These are phyloP conservation scores for Boulengerochromis microlepis DNA, from an alignment of 2,113 vertebrate species.

Conservation along the genomic window DNA sequence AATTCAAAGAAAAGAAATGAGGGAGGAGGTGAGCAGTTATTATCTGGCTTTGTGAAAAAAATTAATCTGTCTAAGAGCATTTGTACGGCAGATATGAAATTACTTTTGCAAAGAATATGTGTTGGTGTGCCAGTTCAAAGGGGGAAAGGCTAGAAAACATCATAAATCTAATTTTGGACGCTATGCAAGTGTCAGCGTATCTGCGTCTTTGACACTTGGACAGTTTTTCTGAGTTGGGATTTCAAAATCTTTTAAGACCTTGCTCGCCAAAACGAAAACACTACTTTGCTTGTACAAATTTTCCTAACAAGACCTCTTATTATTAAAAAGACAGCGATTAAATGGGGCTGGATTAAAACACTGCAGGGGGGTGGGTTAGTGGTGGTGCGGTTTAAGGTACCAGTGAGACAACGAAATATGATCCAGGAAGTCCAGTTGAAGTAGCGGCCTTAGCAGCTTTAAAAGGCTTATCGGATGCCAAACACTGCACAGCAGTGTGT, in stretches of 20 bases:
- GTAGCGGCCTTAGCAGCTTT: not conserved
- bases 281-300: not conserved
- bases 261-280: not conserved
- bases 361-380: not conserved
- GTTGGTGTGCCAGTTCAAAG: not conserved
- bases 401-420: not conserved
- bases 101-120: fast-evolving
- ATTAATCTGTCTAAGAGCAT: not conserved
- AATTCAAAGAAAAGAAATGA: not conserved
- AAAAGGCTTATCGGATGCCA: not conserved
- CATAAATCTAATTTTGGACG: not conserved
- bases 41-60: not conserved
- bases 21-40: not conserved
- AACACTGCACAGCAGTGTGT: not conserved
- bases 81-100: not conserved
- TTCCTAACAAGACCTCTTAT: not conserved
- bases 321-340: not conserved
- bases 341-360: not conserved
- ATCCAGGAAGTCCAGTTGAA: not conserved
- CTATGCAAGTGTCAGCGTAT: not conserved
- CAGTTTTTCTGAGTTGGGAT: not conserved
- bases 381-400: not conserved
- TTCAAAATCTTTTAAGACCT: not conserved
- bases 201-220: not conserved
- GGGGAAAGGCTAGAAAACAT: not conserved